phyloP scores from a whole-genome alignment of 2,888 invertebrate species.

The Eurois occulta region DNA sequence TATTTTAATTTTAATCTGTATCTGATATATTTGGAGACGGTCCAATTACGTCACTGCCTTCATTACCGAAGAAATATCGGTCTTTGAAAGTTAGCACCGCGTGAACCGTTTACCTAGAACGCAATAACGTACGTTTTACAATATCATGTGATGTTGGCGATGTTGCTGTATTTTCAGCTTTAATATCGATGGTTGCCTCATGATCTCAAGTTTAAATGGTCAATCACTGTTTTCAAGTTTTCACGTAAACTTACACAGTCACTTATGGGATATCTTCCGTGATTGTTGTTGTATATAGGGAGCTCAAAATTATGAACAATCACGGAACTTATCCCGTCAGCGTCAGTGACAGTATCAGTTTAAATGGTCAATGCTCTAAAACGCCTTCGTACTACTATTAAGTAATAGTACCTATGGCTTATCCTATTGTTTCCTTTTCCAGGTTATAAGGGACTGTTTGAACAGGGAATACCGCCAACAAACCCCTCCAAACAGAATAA shows the following conservation, averaged over 20 bases:
- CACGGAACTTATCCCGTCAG: too few relatives aligned
- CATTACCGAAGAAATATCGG: constrained; percentile 53
- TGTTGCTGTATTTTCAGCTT: constrained; percentile 21
- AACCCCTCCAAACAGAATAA: not conserved
- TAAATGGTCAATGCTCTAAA: not conserved
- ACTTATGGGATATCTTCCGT: too few relatives aligned
- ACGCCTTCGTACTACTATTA: not conserved
- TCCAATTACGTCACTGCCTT: constrained; percentile 69
- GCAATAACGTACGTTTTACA: constrained; percentile 11
- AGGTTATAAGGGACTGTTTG: not conserved
- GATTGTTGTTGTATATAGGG: too few relatives aligned
- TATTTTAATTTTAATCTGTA: constrained; percentile 64
- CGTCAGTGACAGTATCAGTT: too few relatives aligned
- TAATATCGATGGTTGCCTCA: constrained; percentile 15
- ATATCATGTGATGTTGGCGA: constrained; percentile 1
- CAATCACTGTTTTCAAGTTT: too few relatives aligned
- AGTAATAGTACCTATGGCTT: not conserved
- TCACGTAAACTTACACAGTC: too few relatives aligned
- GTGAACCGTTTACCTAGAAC: constrained; percentile 56
- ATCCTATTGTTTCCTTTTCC: not conserved
- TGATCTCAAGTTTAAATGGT: not conserved
- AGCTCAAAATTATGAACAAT: too few relatives aligned
- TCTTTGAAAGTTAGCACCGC: constrained; percentile 66
- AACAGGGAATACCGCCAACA: not conserved
- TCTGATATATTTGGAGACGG: constrained; percentile 66